These are phyloP conservation scores for Sphyrna mokarran DNA, from an alignment of 2,113 vertebrate genomes.

Conservation along the genomic window DNA sequence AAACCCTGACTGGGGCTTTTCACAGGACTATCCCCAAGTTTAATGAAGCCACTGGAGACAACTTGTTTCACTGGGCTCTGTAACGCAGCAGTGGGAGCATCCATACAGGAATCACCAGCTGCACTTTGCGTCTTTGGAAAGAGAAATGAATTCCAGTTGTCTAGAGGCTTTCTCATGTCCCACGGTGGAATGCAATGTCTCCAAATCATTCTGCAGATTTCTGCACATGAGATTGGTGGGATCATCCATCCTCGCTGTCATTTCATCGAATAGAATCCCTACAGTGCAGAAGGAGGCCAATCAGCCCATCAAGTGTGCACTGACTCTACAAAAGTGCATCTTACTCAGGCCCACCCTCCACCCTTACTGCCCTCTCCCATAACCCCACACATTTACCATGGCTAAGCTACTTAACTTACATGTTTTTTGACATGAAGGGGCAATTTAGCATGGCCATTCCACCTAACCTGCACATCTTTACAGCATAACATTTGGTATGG, in stretches of 20 bases:
- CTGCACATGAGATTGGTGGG: background rate
- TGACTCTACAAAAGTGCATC: too few species aligned
- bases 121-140: background rate
- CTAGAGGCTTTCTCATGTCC: background rate
- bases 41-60: background rate
- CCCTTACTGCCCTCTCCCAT: too few species aligned
- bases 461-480: background rate
- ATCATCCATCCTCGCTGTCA: background rate
- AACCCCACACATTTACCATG: too few species aligned
- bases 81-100: background rate
- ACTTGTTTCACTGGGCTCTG: background rate
- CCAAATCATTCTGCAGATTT: background rate
- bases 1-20: background rate
- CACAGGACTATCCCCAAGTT: background rate
- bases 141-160: background rate
- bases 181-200: background rate
- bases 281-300: too few species aligned
- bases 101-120: background rate
- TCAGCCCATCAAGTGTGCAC: too few species aligned
- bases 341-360: too few species aligned
- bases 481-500: background rate
- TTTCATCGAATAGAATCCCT: background rate
- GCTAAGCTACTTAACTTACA: too few species aligned
- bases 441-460: too few species aligned
- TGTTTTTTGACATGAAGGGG: too few species aligned